Evolutionary conservation across 2,888 invertebrate species (phyloP).

Genomic region (Eupithecia pulchellata): DNA sequence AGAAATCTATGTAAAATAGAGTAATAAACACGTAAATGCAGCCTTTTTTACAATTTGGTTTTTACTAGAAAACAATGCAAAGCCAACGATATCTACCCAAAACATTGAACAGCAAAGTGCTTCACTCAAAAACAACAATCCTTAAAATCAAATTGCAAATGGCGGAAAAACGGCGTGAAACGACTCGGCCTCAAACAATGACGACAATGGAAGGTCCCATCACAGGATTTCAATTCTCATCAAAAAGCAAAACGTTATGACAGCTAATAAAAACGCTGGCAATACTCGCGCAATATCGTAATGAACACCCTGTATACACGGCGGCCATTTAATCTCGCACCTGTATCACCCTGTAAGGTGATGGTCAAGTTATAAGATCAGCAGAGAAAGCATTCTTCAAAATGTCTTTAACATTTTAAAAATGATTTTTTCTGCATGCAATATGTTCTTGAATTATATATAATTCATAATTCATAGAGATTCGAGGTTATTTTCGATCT

Average conservation of each 20-base stretch:
- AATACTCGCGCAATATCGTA: constrained; percentile 83
- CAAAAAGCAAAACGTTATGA: constrained; percentile 82
- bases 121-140: constrained; percentile 4
- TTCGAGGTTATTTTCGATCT: neutral
- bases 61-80: neutral
- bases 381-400: constrained; percentile 44
- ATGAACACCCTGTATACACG: constrained; percentile 83
- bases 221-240: constrained; percentile 83
- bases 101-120: neutral
- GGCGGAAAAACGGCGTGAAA: constrained; percentile 35
- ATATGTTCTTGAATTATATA: neutral
- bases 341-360: constrained; percentile 76
- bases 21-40: neutral
- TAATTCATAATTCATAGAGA: neutral
- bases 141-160: constrained; percentile 27
- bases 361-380: constrained; percentile 44
- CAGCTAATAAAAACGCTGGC: constrained; percentile 79
- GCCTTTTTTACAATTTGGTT: neutral
- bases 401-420: neutral
- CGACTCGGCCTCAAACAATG: constrained; percentile 63
- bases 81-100: neutral
- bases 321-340: constrained; percentile 84
- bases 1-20: neutral
- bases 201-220: constrained; percentile 55
- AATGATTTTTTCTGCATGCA: neutral